Percentiles rank a stretch among this genome's conserved stretches.
phyloP scores from a whole-genome alignment of 1,140 invertebrate species.

The Branchinecta lynchi region DNA sequence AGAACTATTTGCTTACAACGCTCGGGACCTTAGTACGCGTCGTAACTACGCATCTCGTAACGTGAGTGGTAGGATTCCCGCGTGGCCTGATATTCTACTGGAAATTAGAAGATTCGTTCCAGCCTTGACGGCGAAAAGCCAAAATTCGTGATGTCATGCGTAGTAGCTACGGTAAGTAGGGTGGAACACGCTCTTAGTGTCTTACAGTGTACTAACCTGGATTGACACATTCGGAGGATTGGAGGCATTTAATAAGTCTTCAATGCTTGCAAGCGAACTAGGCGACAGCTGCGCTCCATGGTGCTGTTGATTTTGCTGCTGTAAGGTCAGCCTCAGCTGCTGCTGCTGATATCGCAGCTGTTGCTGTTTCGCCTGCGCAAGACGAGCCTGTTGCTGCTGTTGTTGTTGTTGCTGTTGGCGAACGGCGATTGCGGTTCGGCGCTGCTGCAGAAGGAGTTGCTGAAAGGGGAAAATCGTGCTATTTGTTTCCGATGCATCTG shows the following conservation, averaged over 20 bases:
- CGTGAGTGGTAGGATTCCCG: too few relatives aligned
- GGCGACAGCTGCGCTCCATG: background rate
- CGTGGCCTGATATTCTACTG: too few relatives aligned
- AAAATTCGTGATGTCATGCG: too few relatives aligned
- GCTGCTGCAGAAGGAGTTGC: background rate
- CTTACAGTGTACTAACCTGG: background rate
- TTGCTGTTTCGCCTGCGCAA: background rate
- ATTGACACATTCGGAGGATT: background rate
- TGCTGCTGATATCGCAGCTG: background rate
- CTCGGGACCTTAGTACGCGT: too few relatives aligned
- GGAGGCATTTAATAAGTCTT: conserved; percentile 7
- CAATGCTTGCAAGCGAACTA: conserved; percentile 6
- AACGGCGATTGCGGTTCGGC: background rate
- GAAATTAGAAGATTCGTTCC: too few relatives aligned
- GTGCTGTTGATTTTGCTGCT: background rate
- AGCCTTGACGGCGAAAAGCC: too few relatives aligned
- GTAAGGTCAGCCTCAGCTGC: background rate
- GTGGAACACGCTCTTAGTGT: too few relatives aligned
- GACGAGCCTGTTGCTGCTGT: background rate
- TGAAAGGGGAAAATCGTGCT: background rate
- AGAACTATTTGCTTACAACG: too few relatives aligned
- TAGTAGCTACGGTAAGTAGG: too few relatives aligned
- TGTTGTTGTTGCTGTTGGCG: background rate
- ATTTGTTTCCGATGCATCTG: too few relatives aligned
- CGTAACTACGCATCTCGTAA: too few relatives aligned